Conservation (phyloP, 2,797 vertebrate species). For the Sciurus carolinensis region DNA sequence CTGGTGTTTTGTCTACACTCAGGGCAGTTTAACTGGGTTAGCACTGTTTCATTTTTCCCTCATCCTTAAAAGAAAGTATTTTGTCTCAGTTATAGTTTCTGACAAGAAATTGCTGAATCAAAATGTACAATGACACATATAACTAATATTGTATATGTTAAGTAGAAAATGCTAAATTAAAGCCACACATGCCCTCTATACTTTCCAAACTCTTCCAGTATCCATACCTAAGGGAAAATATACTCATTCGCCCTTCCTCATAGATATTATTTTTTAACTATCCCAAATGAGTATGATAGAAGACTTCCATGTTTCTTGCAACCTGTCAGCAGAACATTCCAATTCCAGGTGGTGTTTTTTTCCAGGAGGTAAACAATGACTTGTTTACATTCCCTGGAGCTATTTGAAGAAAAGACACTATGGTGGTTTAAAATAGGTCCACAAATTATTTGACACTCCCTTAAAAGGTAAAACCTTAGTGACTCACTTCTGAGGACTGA, state of each 20-base stretch:
- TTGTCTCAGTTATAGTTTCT: not conserved
- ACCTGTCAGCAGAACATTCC: constrained; percentile 11
- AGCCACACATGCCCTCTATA: not conserved
- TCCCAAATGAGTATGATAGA: not conserved
- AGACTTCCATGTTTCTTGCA: not conserved
- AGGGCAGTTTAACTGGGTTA: not conserved
- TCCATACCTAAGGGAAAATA: not conserved
- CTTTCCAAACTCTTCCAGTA: not conserved
- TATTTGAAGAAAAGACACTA: constrained; percentile 7
- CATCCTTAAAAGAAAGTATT: not conserved
- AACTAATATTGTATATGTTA: not conserved
- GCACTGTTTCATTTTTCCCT: not conserved
- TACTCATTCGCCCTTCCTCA: not conserved
- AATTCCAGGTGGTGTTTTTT: not conserved
- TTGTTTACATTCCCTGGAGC: constrained; percentile 26
- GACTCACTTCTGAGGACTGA: not conserved
- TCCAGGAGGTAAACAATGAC: not conserved
- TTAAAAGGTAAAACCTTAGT: constrained; percentile 38
- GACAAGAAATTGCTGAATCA: not conserved
- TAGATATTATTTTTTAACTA: not conserved
- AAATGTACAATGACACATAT: not conserved
- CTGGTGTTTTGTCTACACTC: not conserved
- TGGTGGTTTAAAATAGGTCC: not conserved
- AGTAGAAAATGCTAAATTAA: constrained; percentile 21
- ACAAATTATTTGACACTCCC: not conserved